Base-by-base conservation (phyloP, 2,113 vertebrate genomes). In the Hydropotes inermis region DNA sequence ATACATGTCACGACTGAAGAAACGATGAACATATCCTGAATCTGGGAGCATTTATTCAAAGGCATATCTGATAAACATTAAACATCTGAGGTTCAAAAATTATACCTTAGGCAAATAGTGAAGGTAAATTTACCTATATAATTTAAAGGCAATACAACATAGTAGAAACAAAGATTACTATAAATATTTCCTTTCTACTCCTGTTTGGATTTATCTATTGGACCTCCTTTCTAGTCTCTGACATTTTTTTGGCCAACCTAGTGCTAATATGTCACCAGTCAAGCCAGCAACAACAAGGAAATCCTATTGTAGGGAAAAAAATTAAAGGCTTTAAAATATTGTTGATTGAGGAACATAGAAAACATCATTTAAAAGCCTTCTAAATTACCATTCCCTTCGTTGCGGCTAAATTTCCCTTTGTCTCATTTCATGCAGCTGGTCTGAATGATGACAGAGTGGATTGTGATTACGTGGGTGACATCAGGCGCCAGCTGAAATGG, bases 301-400 rank as follows among this genome's bases (percentile, higher is more conserved):
- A 98, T 98, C 93, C 89, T 98, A 98, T 97, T 97, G 93, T 89
- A 88, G 52, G 64, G 78, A 64, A 97, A 60, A 92, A 98, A 98
- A 98, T 98, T 97, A 98, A 99, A 98, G 98, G 98, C 97, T 99
- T 98, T 98, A 98, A 98, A 98, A 97, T 98, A 98, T 97, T 98
- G 94, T 98, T 99, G 98, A 98, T 98, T 98, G 98, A 98, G 96
- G 98, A 98, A 99, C 96, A 97, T 91, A 98, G 98, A 99, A 99
- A 99, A 99, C 98, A 99, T 98, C 98, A 99, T 98, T 99, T 99
- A 98, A 99, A 99, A 99, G 93, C 98, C 92, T 98, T 98, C 98
- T 98, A 99, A 99, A 99, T 99, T 98, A 98, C 95, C 98, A 98
- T 98, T 98, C 96, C 97, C 98, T 98, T 97, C 93, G 79, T 98